Evolutionary conservation across 2,113 vertebrate genomes (phyloP), one percentile per base, ranked within the genome.

Genomic region (Tragelaphus strepsiceros): DNA sequence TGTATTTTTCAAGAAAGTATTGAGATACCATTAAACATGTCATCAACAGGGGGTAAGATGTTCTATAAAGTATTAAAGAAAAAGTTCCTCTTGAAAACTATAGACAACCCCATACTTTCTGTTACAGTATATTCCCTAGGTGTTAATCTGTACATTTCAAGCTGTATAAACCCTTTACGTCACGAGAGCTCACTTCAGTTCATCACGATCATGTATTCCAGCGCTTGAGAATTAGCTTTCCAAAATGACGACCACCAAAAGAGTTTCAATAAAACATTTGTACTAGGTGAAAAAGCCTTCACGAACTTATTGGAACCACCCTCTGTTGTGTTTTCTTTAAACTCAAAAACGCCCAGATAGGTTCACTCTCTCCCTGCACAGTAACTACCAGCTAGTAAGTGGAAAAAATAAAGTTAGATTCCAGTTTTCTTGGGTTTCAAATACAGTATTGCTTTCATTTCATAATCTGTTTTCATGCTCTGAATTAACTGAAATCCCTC

Each of bases 1-100:
- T 78, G 2, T 7, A 94, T 83, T 84, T 96, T 96, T 92, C 49
- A 95, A 80, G 84, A 71, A 96, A 96, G 21, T 89, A 90, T 21
- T 93, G 32, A 95, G 54, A 93, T 71, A 93, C 6, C 24, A 21
- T 35, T 87, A 94, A 97, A 16, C 80, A 91, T 80, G 32, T 35
- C 84, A 22, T 91, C 19, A 51, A 54, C 59, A 93, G 28, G 35
- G 8, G 13, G 74, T 58, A 90, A 82, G 26, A 81, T 28, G 4
- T 61, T 91, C 30, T 89, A 19, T 74, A 32, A 97, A 87, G 8
- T 78, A 74, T 28, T 62, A 78, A 67, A 87, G 32, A 13, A 88
- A 81, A 94, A 83, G 9, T 35, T n/a, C 39, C 35, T 35, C 28
- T 83, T 94, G 91, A 95, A 92, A 95, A 90, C 89, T 54, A 26